Evolutionary conservation across 2,888 invertebrate species (phyloP), one percentile per base, ranked within the genome.

Genomic region (Hedya salicella): DNA sequence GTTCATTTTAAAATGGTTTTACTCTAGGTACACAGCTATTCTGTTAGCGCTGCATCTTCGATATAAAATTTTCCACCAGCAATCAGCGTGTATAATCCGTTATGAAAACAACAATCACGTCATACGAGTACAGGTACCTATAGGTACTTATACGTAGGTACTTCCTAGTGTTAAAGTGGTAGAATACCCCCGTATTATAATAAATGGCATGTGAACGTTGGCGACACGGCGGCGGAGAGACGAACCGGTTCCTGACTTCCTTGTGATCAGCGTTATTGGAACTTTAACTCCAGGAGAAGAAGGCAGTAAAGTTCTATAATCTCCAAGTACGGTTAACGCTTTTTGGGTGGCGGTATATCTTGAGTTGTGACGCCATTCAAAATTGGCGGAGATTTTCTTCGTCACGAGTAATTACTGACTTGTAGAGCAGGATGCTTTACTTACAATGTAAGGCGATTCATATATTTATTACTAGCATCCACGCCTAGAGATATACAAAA

Each of bases 161-260:
- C 83, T 83, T 83, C 83, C 83, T 85, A 80, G 80, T 83, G 78
- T 79, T 82, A 75, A 73, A 75, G 74, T 81, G 82, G 81, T 78
- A 81, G 81, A 80, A 79, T n/a, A n/a, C n/a, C n/a, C n/a, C n/a
- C 77, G 78, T 81, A 86, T 86, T 85, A 86, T 85, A 87, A 85
- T 87, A 87, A 88, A 87, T 85, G 81, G 82, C 80, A 81, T 82
- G 82, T 82, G 78, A 81, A 77, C 79, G 73, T 75, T 75, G 84
- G 83, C 83, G 85, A 85, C 86, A 82, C 76, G 68, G 73, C 78
- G 81, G 75, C 80, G 80, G 75, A 75, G 76, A 73, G 73, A 72
- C 71, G 74, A 86, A 88, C 89, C 87, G 88, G 89, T 88, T 80
- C 74, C 73, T 62, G 68, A 84, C 85, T 88, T 88, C 87, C 88